Evolutionary conservation across 2,888 invertebrate species (phyloP), one percentile per base, ranked within the genome.

Genomic region (Himalopsyche japonica): DNA sequence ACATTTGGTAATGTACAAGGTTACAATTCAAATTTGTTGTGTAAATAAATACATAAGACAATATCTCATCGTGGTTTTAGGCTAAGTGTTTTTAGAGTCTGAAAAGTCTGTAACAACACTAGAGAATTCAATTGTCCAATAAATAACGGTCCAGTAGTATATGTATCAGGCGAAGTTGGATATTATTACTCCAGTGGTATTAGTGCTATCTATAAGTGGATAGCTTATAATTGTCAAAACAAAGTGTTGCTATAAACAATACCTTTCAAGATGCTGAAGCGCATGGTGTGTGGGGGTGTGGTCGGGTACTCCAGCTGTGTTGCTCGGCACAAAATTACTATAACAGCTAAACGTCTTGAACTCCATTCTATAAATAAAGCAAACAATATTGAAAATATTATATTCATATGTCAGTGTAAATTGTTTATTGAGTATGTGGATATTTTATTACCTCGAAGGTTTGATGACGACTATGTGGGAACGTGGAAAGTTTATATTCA

Each of bases 281-380:
- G 96, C 95, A 88, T 93, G 93, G 89, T 95, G 94, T 88, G 94
- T 94, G 15, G 94, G 94, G n/a, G 93, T 93, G 90, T 97, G 96
- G 87, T 94, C 94, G 3, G 98, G 98, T 24, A 95, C 94, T n/a
- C 97, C 97, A 85, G 95, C 95, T 89, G 95, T 94, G 91, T 95
- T 95, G 88, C 95, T 95, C 34, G 94, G 94, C 82, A 98, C 97
- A 91, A 98, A 98, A 92, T 98, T 98, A 90, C 96, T 95, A 89
- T 95, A 98, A 89, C 97, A 96, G 89, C 96, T 96, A 90, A 97
- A 97, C 83, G 96, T 97, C 89, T 95, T 95, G 88, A 95, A 94
- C 89, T 96, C 95, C 94, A 97, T 96, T 90, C 96, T 95, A 89
- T 12, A 82, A 85, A 80, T 12, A 79, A 76, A 10, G 27, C n/a